Percentiles rank a stretch among this genome's conserved stretches.
phyloP scores from a whole-genome alignment of 2,113 vertebrate species.

The Haplochromis burtoni region DNA sequence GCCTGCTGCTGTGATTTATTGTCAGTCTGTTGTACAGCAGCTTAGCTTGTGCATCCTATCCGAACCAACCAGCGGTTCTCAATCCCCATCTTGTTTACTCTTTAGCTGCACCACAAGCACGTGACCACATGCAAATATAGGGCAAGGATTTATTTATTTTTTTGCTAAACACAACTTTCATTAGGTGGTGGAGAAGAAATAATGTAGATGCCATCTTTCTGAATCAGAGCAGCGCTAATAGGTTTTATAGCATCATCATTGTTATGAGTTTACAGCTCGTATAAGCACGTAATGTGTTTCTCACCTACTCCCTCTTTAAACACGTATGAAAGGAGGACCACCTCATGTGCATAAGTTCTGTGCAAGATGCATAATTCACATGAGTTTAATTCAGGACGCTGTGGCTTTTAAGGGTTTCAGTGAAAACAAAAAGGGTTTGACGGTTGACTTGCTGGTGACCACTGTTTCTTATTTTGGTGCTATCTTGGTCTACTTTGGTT shows the following conservation, averaged over 20 bases:
- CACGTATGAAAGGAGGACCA: background rate
- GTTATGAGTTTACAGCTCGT: background rate
- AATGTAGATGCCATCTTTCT: background rate
- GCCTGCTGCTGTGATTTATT: constrained; percentile 60
- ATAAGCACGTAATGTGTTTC: background rate
- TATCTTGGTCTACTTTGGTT: background rate
- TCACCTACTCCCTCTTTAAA: background rate
- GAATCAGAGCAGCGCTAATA: background rate
- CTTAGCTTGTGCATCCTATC: background rate
- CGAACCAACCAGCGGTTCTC: background rate
- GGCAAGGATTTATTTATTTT: fast-evolving
- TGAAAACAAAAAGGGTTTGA: constrained; percentile 21
- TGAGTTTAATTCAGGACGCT: background rate
- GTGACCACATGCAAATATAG: no score
- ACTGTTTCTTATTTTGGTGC: background rate
- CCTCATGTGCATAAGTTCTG: background rate
- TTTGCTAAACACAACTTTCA: background rate
- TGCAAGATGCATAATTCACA: background rate
- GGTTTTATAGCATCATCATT: background rate
- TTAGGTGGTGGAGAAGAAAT: background rate
- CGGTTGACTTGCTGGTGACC: background rate
- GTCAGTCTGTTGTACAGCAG: background rate
- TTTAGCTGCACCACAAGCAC: background rate
- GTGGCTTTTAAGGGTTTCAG: constrained; percentile 44
- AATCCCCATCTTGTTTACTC: background rate